These are phyloP conservation scores for Coregonus clupeaformis DNA, from an alignment of 2,113 vertebrate genomes.

Conservation along the genomic window DNA sequence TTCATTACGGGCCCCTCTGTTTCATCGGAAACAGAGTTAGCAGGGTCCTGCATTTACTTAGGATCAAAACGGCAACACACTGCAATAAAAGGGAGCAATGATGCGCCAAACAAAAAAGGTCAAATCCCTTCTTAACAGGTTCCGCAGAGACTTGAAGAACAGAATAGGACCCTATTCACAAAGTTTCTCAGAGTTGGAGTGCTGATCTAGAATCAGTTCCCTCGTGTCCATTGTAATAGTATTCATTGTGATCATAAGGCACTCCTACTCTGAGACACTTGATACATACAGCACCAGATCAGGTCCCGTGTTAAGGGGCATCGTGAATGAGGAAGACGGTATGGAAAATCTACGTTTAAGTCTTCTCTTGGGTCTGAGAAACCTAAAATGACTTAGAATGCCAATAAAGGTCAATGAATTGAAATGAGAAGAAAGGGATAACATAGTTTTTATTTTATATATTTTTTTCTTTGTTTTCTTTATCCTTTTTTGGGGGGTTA, in stretches of 20 bases:
- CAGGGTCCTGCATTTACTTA: background rate
- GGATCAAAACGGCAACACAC: background rate
- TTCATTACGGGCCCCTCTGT: constrained; percentile 40
- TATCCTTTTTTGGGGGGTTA: too few species aligned
- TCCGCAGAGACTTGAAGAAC: background rate
- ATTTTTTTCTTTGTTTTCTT: too few species aligned
- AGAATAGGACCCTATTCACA: background rate
- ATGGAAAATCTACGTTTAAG: background rate
- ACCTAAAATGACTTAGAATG: background rate
- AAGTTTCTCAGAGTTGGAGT: too few species aligned
- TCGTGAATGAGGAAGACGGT: background rate
- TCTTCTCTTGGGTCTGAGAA: background rate
- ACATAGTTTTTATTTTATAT: too few species aligned
- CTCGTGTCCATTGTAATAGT: too few species aligned
- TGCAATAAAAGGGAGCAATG: background rate
- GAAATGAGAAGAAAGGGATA: background rate
- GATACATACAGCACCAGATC: background rate
- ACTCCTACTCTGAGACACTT: too few species aligned
- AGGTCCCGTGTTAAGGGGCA: background rate
- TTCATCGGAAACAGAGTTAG: constrained; percentile 51
- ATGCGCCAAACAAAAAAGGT: background rate
- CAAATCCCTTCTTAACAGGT: background rate
- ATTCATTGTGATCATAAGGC: too few species aligned
- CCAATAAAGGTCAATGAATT: background rate
- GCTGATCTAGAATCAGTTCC: too few species aligned